These are phyloP conservation scores for Tridacna gigas DNA, from an alignment of 2,888 invertebrate species.

Conservation along the genomic window DNA sequence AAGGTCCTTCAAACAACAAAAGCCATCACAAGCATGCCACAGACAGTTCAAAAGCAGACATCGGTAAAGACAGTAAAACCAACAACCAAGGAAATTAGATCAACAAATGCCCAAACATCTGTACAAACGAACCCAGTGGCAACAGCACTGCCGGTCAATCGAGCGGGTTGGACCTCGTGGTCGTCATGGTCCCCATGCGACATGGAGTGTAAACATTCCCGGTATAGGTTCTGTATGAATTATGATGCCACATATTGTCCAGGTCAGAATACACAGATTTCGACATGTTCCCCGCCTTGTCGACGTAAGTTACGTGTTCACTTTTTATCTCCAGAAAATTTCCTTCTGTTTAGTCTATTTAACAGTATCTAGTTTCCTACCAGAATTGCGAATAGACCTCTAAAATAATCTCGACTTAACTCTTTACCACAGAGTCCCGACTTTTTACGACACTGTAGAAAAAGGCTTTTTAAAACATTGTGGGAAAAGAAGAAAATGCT, in stretches of 20 bases:
- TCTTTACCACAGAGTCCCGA: no score
- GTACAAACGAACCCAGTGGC: conserved; percentile 19
- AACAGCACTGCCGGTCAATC: conserved; percentile 22
- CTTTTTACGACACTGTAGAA: no score
- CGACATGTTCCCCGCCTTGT: conserved; percentile 58
- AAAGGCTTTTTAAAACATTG: no score
- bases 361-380: no score
- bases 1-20: not conserved
- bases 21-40: not conserved
- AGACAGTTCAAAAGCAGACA: not conserved
- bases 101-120: conserved; percentile 8
- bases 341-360: no score
- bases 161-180: conserved; percentile 67
- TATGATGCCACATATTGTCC: conserved; percentile 59
- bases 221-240: conserved; percentile 68
- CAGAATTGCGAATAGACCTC: no score
- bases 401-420: no score
- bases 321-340: no score
- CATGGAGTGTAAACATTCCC: conserved; percentile 59
- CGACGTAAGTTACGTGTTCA: conserved; percentile 57
- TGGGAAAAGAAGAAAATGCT: no score
- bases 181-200: conserved; percentile 68
- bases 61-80: not conserved
- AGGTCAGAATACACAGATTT: conserved; percentile 50
- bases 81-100: not conserved